Evolutionary conservation across 2,113 vertebrate species (phyloP), one percentile per base, ranked within the genome.

Genomic region (Anarrhichthys ocellatus): DNA sequence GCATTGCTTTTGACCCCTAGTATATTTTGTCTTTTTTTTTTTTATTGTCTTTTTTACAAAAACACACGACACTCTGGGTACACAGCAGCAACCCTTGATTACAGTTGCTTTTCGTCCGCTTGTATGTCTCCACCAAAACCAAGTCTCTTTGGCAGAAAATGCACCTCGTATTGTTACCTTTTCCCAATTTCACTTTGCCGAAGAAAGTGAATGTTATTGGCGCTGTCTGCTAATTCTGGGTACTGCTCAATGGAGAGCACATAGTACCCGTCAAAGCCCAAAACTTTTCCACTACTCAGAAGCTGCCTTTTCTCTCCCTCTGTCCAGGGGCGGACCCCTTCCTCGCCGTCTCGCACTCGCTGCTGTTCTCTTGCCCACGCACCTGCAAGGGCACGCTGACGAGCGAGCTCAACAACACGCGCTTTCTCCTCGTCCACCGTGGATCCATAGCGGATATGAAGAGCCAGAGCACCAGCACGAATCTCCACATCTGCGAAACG

Each of bases 161-260:
- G 83, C 74, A 87, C 82, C 76, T 89, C 94, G 89, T 94, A 94
- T 95, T 96, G 98, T 98, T 99, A 99, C 98, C 98, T 99, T 91
- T 96, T 99, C 68, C 98, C 98, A 85, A 99, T 99, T 94, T 99
- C 98, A 79, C 97, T 99, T 95, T 99, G 98, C 93, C 98, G 95
- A 76, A 99, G 96, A 93, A 99, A 99, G 92, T 99, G 98, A 92
- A 99, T 97, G 91, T 99, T 99, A 93, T 97, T 98, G 72, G 97
- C 96, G 29, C 97, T 98, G 96, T 99, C 98, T 56, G 98, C 97
- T 92, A 99, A 95, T 93, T 99, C 98, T 0, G 98, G 98, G 96
- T 99, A 99, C 96, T 99, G 98, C 95, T 99, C 98, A 82, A 98
- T 97, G 24, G 98, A 99, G 89, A 99, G 97, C 95, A 99, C 97